Conservation (phyloP, 2,797 vertebrate genomes). For the Acanthopagrus latus region DNA sequence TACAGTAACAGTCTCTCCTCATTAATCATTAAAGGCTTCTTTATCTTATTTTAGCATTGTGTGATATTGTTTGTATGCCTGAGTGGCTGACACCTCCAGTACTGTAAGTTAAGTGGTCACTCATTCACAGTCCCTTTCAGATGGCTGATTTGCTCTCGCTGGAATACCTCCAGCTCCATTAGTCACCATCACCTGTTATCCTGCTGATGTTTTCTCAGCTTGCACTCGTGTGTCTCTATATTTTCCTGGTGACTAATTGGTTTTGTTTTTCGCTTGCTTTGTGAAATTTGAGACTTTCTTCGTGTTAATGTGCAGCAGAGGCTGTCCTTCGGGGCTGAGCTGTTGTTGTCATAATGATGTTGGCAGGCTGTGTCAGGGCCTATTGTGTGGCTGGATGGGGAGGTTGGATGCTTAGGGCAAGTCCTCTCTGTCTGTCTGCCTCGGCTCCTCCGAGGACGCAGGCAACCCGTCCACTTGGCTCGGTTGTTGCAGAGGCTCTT, state of each 20-base stretch:
- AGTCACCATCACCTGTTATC: constrained; percentile 25
- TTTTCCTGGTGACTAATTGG: constrained; percentile 37
- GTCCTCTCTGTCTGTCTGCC: constrained; percentile 29
- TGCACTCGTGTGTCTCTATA: constrained; percentile 21
- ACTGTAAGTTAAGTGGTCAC: not conserved
- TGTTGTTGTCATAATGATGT: constrained; percentile 31
- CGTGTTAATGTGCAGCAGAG: constrained; percentile 34
- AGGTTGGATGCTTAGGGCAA: constrained; percentile 34
- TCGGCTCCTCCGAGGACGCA: constrained; percentile 27
- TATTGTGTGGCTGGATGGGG: constrained; percentile 39
- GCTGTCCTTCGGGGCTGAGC: constrained; percentile 18
- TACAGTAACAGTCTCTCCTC: not conserved
- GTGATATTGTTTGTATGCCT: not conserved
- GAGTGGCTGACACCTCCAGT: not conserved
- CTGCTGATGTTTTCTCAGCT: constrained; percentile 42
- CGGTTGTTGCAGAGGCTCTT: constrained; percentile 14
- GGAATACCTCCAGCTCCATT: constrained; percentile 38
- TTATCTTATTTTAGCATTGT: not conserved
- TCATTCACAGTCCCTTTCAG: not conserved
- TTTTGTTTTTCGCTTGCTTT: constrained; percentile 10
- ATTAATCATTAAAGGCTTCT: not conserved
- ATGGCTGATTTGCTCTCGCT: constrained; percentile 3
- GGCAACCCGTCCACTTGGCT: constrained; percentile 33
- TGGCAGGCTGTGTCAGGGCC: constrained; percentile 25
- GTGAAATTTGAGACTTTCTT: constrained; percentile 16